Evolutionary conservation across 2,888 invertebrate species (phyloP).

Genomic region (Ormyrus rosae): DNA sequence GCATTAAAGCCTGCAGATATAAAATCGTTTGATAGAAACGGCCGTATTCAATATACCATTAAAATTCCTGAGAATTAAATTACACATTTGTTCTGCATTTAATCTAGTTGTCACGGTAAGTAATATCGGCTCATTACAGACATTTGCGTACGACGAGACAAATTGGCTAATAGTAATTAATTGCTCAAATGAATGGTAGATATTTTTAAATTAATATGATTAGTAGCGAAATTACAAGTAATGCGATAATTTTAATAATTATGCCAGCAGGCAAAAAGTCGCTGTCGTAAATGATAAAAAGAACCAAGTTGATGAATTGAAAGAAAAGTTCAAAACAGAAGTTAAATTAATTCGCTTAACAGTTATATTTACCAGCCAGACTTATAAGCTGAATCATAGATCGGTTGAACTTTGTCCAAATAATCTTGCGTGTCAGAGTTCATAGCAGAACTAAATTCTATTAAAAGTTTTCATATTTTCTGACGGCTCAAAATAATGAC

Average conservation of each 20-base stretch:
- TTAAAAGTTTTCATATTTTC: slow-evolving; percentile 31
- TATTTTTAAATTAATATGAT: too few relatives aligned
- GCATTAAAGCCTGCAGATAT: too few relatives aligned
- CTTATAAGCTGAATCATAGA: slow-evolving; percentile 10
- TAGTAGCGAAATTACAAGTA: too few relatives aligned
- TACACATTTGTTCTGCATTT: too few relatives aligned
- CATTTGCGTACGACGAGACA: too few relatives aligned
- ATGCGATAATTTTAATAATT: neutral
- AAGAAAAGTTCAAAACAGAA: slow-evolving; percentile 16
- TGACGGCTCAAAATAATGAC: slow-evolving; percentile 5
- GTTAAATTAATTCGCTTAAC: slow-evolving; percentile 19
- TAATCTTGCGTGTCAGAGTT: slow-evolving; percentile 16
- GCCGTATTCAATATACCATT: too few relatives aligned
- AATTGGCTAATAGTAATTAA: too few relatives aligned
- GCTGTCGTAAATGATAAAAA: slow-evolving; percentile 24
- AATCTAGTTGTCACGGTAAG: too few relatives aligned
- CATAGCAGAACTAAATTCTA: slow-evolving; percentile 15
- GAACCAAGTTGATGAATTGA: slow-evolving; percentile 27
- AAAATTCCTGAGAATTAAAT: too few relatives aligned
- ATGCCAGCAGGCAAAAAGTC: neutral
- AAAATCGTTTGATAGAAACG: too few relatives aligned
- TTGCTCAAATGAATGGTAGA: too few relatives aligned
- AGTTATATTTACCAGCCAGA: slow-evolving; percentile 20
- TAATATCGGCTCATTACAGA: too few relatives aligned
- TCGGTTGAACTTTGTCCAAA: slow-evolving; percentile 2